Evolutionary conservation across 1,140 invertebrate genomes (phyloP).

Genomic region (Aphelinus certus): DNA sequence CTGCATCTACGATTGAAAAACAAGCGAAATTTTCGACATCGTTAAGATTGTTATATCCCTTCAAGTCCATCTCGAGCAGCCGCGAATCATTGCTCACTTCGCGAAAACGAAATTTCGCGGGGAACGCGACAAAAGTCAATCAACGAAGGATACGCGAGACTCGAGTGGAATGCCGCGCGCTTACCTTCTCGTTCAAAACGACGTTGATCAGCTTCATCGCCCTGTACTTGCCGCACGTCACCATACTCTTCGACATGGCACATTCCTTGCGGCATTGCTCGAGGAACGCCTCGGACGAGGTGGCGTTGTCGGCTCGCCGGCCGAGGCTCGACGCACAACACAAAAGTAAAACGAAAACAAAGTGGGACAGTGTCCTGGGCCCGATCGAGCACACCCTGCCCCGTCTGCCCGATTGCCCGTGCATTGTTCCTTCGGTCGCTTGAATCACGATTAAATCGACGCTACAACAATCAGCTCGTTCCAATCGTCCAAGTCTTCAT

Average conservation of each 20-base stretch:
- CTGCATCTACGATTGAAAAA: too few species aligned
- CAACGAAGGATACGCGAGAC: too few species aligned
- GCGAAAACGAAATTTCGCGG: too few species aligned
- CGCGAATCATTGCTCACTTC: too few species aligned
- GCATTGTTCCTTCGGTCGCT: neutral
- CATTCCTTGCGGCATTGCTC: conserved; percentile 58
- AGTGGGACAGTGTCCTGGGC: conserved; percentile 5
- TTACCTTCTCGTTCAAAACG: conserved; percentile 54
- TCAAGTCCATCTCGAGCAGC: too few species aligned
- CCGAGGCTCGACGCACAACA: neutral
- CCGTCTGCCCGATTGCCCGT: neutral
- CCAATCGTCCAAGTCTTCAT: neutral
- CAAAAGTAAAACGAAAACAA: neutral
- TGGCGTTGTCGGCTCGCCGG: neutral
- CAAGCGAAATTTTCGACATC: too few species aligned
- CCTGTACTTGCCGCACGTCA: conserved; percentile 52
- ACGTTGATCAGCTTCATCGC: conserved; percentile 52
- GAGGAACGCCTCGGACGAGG: conserved; percentile 48
- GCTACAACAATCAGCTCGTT: neutral
- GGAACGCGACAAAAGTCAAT: too few species aligned
- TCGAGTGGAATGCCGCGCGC: neutral
- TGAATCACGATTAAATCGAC: too few species aligned
- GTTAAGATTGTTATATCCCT: too few species aligned
- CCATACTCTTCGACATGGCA: conserved; percentile 45
- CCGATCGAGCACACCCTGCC: neutral